phyloP scores from a whole-genome alignment of 2,888 invertebrate genomes.

The Spisula solida region DNA sequence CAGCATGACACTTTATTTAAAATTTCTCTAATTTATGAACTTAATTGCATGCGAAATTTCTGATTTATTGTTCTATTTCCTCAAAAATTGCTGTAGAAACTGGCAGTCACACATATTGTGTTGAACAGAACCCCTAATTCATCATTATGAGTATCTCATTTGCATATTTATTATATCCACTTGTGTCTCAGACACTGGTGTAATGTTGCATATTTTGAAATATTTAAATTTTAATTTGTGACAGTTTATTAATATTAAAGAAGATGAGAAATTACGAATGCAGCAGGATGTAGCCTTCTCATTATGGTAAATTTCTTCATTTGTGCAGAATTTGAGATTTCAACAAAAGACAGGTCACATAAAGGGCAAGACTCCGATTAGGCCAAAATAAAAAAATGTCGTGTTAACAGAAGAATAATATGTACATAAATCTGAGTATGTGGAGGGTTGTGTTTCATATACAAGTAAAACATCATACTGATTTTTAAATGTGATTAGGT shows the following conservation, averaged over 20 bases:
- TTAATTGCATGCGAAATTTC: slow-evolving; percentile 43
- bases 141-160: slow-evolving; percentile 40
- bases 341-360: slow-evolving; percentile 5
- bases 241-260: slow-evolving; percentile 42
- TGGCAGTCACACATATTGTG: slow-evolving; percentile 23
- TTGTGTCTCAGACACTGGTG: slow-evolving; percentile 33
- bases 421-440: no score
- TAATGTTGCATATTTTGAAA: slow-evolving; percentile 51
- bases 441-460: no score
- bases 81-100: slow-evolving; percentile 25
- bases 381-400: not conserved
- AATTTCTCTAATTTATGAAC: slow-evolving; percentile 39
- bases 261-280: not conserved
- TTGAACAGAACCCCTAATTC: slow-evolving; percentile 28
- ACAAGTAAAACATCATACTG: no score
- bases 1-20: slow-evolving; percentile 44
- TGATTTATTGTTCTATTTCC: slow-evolving; percentile 44
- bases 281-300: slow-evolving; percentile 26
- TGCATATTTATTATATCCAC: slow-evolving; percentile 40
- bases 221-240: slow-evolving; percentile 46
- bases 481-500: no score
- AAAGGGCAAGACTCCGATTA: not conserved
- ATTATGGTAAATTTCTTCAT: not conserved
- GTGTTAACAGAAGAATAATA: no score
- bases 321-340: slow-evolving; percentile 32